A percentile compares a stretch with the other conserved stretches of the same genome.
Conservation (phyloP, 2,888 invertebrate genomes). For the Xylocampa areola region DNA sequence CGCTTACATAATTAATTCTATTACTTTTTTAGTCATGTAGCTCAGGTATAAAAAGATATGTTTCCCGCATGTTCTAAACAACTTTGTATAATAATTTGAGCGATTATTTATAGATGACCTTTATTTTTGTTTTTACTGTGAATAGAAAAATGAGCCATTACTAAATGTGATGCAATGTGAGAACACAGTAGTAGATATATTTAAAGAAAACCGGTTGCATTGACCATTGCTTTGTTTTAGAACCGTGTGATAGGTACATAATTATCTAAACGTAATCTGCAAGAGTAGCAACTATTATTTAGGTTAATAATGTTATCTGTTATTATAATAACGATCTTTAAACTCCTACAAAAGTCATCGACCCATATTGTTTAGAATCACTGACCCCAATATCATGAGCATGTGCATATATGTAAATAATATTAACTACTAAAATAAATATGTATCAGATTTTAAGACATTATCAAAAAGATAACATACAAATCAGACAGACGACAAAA, state of each 20-base stretch:
- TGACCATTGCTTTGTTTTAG: conserved; percentile 17
- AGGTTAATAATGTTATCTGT: conserved; percentile 3
- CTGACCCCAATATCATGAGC: conserved; percentile 1
- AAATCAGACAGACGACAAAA: not conserved
- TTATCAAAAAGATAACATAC: too few species aligned
- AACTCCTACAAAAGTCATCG: not conserved
- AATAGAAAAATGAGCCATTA: conserved; percentile 7
- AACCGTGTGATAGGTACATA: conserved; percentile 4
- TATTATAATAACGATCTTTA: not conserved
- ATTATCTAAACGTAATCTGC: not conserved
- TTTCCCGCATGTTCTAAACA: too few species aligned
- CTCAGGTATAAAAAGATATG: too few species aligned
- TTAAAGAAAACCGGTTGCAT: conserved; percentile 31
- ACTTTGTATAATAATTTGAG: too few species aligned
- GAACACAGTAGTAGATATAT: not conserved
- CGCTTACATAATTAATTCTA: too few species aligned
- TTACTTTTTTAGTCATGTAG: too few species aligned
- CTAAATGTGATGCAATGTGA: conserved; percentile 16
- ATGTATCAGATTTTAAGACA: not conserved
- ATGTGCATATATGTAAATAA: not conserved
- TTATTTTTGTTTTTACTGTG: too few species aligned
- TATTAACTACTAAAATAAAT: not conserved
- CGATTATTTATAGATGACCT: too few species aligned
- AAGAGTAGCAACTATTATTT: not conserved
- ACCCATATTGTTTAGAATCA: conserved; percentile 1